Percentiles rank a stretch among this genome's conserved stretches.
These are phyloP conservation scores for Lasioglossum pauxillum DNA, from an alignment of 2,888 invertebrate species.

Conservation along the genomic window DNA sequence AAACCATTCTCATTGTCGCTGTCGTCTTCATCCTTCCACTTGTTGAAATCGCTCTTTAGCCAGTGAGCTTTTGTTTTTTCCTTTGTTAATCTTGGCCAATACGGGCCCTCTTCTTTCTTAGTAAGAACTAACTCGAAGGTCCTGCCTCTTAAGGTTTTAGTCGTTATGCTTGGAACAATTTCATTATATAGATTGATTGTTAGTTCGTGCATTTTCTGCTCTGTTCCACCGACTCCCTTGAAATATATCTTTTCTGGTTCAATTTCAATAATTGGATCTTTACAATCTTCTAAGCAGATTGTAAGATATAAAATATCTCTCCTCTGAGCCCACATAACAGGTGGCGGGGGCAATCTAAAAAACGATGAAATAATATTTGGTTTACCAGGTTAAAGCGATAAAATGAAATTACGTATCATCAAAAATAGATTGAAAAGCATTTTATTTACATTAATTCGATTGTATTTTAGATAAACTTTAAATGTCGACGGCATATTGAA, in stretches of 20 bases:
- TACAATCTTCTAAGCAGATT: conserved; percentile 95
- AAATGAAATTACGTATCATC: background rate
- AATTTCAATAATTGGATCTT: conserved; percentile 92
- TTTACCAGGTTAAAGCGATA: conserved; percentile 17
- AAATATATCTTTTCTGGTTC: conserved; percentile 89
- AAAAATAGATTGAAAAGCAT: background rate
- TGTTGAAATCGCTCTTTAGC: conserved; percentile 98
- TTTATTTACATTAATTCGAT: background rate
- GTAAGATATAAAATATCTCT: conserved; percentile 93
- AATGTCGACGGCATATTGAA: background rate
- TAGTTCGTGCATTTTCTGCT: conserved; percentile 94
- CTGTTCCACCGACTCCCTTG: conserved; percentile 93
- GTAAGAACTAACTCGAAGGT: conserved; percentile 91
- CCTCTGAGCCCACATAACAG: conserved; percentile 97
- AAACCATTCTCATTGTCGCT: conserved; percentile 90
- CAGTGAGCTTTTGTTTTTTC: conserved; percentile 96
- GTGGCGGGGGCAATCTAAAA: conserved; percentile 89
- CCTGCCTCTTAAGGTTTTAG: conserved; percentile 90
- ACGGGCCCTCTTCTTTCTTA: conserved; percentile 90
- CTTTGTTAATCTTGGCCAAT: conserved; percentile 95
- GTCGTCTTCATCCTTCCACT: conserved; percentile 99
- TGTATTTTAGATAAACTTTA: background rate
- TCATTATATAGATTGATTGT: conserved; percentile 93
- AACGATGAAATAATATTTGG: conserved; percentile 65
- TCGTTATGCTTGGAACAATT: conserved; percentile 92